Base-by-base conservation (phyloP, 1,140 invertebrate species). In the Reticulitermes speratus region DNA sequence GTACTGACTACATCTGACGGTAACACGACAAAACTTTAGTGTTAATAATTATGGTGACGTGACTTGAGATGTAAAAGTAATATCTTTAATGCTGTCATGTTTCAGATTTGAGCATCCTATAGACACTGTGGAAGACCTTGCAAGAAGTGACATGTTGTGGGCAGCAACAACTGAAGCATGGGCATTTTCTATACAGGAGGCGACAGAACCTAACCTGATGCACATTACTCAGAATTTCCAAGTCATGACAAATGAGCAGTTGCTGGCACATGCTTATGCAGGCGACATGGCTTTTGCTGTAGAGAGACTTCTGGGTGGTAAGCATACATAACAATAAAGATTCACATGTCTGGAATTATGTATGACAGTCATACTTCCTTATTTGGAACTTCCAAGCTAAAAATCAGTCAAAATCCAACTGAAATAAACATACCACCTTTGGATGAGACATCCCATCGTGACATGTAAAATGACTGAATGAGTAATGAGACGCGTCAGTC, bases 141-240 rank as follows among this genome's bases (percentile, higher is more conserved):
- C 92, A 9, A 90, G 91, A 52, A 91, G 90, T 86, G 89, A 90
- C 25, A 87, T 93, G 83, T 89, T 90, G 84, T 93, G 93, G 93
- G 92, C 91, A n/a, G 92, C 92, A 14, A 93, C 92, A 0, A 92
- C 93, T 85, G 92, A 93, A 86, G 92, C 93, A 48, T 93, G 93
- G 92, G 91, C 92, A 87, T 93, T 92, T 88, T 93, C 93, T 3
- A 89, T 93, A 23, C 88, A 90, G 25, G 87, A 90, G 14, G 91
- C 92, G 11, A 89, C 90, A 86, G 92, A 93, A 90, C 90, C 91
- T 30, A 86, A 90, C 84, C 89, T 92, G 8, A 89, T 90, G 82
- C 89, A 90, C 65, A 88, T 93, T 82, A 87, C 92, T 25, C 89
- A 89, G 25, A 90, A 91, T 84, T 93, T 92, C 88, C 88, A 89